Percentiles rank a stretch among this genome's conserved stretches.
Conservation (phyloP, 2,797 vertebrate species). For the Chloroceryle amazona region DNA sequence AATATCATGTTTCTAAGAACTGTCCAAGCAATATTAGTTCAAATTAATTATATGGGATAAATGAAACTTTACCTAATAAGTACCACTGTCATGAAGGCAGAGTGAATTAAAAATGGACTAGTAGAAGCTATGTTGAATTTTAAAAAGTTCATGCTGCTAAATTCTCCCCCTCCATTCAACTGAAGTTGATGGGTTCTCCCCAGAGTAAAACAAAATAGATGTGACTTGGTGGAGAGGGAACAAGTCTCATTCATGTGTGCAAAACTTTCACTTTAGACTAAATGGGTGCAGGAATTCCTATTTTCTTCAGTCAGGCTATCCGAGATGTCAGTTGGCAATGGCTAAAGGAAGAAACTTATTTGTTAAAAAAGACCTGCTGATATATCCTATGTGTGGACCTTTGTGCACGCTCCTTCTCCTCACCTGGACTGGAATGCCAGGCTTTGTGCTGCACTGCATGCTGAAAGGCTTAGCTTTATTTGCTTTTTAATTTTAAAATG, state of each 20-base stretch:
- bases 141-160: not conserved
- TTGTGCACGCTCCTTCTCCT: accelerated
- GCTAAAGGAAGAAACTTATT: not conserved
- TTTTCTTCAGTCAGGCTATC: not conserved
- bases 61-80: slow-evolving; percentile 11
- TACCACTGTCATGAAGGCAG: not conserved
- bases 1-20: not conserved
- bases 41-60: not conserved
- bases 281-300: not conserved
- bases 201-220: not conserved
- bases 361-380: not conserved
- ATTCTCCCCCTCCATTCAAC: not conserved
- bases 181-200: not conserved
- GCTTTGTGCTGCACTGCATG: not conserved
- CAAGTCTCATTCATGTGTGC: not conserved
- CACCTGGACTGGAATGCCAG: not conserved
- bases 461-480: not conserved
- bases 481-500: not conserved
- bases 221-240: not conserved
- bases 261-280: not conserved
- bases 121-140: not conserved
- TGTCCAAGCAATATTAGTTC: slow-evolving; percentile 1
- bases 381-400: not conserved
- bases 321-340: not conserved
- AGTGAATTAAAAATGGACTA: not conserved